Percentiles rank a stretch among this genome's conserved stretches.
phyloP scores from a whole-genome alignment of 2,888 invertebrate genomes.

The Drosophila tanythrix region DNA sequence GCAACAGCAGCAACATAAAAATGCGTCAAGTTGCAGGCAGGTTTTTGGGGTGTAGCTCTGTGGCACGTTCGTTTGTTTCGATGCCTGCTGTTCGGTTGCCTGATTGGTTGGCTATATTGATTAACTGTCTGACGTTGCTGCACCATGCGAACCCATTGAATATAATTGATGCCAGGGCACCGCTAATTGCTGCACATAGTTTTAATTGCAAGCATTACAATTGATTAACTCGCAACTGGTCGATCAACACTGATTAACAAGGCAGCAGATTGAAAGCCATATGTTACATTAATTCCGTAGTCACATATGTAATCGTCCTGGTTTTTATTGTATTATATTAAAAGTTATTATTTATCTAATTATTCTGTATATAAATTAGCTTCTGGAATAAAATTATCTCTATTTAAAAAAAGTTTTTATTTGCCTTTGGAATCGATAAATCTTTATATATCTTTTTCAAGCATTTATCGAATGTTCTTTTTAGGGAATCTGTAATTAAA shows the following conservation, averaged over 20 bases:
- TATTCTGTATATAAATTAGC: background rate
- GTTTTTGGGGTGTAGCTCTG: constrained; percentile 30
- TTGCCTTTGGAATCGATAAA: too few species aligned
- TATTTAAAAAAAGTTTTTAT: background rate
- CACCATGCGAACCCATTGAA: constrained; percentile 6
- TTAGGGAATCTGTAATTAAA: background rate
- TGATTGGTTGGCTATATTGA: constrained; percentile 34
- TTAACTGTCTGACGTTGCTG: constrained; percentile 27
- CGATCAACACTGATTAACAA: constrained; percentile 20
- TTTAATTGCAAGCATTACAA: constrained; percentile 45
- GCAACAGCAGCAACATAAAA: constrained; percentile 8
- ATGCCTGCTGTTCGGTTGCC: constrained; percentile 2
- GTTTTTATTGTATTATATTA: background rate
- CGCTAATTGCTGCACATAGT: constrained; percentile 39
- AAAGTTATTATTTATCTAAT: background rate
- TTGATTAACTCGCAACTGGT: constrained; percentile 40
- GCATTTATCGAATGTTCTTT: background rate
- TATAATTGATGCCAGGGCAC: constrained; percentile 22
- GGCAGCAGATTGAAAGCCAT: background rate
- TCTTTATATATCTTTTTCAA: too few species aligned
- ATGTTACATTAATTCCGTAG: background rate
- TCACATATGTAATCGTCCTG: background rate
- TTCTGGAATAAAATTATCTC: too few species aligned
- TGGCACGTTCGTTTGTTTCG: constrained; percentile 38
- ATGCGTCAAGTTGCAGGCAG: constrained; percentile 37